Evolutionary conservation across 2,888 invertebrate species (phyloP), one percentile per base, ranked within the genome.

Genomic region (Orthonychiurus folsomi): DNA sequence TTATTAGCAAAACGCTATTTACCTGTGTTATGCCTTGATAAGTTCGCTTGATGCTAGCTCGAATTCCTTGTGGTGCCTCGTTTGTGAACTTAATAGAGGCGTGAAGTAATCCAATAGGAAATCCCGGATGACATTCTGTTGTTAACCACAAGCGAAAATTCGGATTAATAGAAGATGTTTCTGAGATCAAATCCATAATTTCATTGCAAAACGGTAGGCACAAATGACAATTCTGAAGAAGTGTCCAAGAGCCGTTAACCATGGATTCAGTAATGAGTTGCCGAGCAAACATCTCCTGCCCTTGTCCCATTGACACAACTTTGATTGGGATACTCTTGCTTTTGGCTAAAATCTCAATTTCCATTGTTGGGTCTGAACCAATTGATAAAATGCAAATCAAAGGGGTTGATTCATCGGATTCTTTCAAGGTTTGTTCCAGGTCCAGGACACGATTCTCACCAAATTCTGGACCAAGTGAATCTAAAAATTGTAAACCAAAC

Each of bases 1-100:
- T n/a, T n/a, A n/a, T n/a, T n/a, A n/a, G n/a, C n/a, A n/a, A n/a
- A n/a, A n/a, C n/a, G n/a, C n/a, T 28, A 20, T 56, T 61, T 73
- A 79, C 81, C 76, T 82, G 94, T 1, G 88, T 89, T 15, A 93
- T 85, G 56, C 82, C 82, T 78, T 93, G 92, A 75, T 95, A 96
- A 0, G 95, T 95, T 76, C 95, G 83, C 77, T 92, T 93, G 80
- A 96, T 83, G 76, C 93, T 93, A 15, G 94, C 94, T 73, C 89
- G 81, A 70, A 95, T 92, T 9, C 94, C 96, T 81, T 93, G 93
- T 0, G 96, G 95, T 18, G 95, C 95, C 79, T 96, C 96, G 76
- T 95, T 95, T 1, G 96, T 96, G 76, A 93, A 96, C 79, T 96
- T 96, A 64, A 96, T 93, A 3, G 93, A 91, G 85, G 92, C 65